phyloP scores from a whole-genome alignment of 2,113 vertebrate species.

The Colistium nudipinnis region DNA sequence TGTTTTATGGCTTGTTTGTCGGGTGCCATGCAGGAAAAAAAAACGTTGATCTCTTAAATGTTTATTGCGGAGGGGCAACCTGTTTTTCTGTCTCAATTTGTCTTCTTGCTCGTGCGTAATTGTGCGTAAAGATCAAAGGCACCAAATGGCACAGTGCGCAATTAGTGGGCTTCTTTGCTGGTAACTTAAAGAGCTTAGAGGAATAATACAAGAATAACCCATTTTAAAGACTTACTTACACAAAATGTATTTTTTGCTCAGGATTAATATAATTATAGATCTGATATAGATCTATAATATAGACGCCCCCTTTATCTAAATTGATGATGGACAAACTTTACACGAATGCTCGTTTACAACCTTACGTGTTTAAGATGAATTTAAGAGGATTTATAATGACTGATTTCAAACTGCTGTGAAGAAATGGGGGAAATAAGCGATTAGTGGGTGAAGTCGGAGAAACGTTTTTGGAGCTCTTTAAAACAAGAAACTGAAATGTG shows the following conservation, averaged over 20 bases:
- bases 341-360: no score
- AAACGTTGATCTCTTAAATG: slow-evolving; percentile 61
- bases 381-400: neutral
- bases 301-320: neutral
- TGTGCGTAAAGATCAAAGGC: slow-evolving; percentile 61
- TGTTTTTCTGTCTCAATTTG: neutral
- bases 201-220: neutral
- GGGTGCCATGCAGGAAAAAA: slow-evolving; percentile 30
- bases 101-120: slow-evolving; percentile 39
- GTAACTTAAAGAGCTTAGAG: neutral
- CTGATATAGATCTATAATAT: neutral
- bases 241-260: neutral
- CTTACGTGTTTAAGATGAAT: no score
- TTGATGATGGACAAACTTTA: neutral
- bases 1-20: slow-evolving; percentile 52
- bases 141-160: slow-evolving; percentile 24
- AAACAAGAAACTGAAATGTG: slow-evolving; percentile 10
- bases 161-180: neutral
- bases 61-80: slow-evolving; percentile 22
- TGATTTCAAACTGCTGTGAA: neutral
- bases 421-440: neutral
- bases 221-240: no score
- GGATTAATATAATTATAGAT: neutral
- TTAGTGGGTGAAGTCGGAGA: neutral
- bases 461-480: neutral